Percentiles rank a stretch among this genome's conserved stretches.
phyloP scores from a whole-genome alignment of 2,113 vertebrate genomes.

The Podocnemis expansa region DNA sequence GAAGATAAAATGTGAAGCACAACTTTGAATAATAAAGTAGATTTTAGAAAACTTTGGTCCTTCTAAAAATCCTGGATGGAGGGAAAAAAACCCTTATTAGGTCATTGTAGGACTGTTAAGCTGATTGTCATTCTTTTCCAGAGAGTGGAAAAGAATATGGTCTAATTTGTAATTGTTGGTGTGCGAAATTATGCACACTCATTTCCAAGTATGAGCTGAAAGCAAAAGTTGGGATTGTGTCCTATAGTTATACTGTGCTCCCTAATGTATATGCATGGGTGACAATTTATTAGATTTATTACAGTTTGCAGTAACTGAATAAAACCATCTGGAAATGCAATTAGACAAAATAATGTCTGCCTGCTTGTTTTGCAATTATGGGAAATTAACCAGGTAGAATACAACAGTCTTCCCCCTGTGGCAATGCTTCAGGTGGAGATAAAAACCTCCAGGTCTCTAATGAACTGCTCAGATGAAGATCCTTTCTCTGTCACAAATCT shows the following conservation, averaged over 20 bases:
- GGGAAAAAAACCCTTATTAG: fast-evolving
- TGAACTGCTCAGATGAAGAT: not conserved
- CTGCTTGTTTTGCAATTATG: not conserved
- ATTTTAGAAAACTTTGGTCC: not conserved
- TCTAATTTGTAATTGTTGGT: not conserved
- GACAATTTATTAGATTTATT: not conserved
- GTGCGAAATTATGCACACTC: not conserved
- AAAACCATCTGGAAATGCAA: not conserved
- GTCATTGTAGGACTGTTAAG: not conserved
- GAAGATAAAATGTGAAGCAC: not conserved
- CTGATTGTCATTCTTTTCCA: not conserved
- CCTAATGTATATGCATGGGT: not conserved
- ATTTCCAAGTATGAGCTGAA: not conserved
- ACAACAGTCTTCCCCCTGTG: not conserved
- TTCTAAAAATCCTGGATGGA: not conserved
- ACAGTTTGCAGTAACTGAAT: not conserved
- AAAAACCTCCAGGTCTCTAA: not conserved
- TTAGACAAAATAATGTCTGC: not conserved
- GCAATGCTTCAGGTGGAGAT: not conserved
- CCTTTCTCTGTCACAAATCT: not conserved
- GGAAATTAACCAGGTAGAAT: not conserved
- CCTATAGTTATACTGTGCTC: not conserved
- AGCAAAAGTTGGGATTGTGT: not conserved
- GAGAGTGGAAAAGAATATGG: not conserved
- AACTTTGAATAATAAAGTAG: not conserved